phyloP scores from a whole-genome alignment of 1,140 invertebrate genomes.

The Drosophila persimilis region DNA sequence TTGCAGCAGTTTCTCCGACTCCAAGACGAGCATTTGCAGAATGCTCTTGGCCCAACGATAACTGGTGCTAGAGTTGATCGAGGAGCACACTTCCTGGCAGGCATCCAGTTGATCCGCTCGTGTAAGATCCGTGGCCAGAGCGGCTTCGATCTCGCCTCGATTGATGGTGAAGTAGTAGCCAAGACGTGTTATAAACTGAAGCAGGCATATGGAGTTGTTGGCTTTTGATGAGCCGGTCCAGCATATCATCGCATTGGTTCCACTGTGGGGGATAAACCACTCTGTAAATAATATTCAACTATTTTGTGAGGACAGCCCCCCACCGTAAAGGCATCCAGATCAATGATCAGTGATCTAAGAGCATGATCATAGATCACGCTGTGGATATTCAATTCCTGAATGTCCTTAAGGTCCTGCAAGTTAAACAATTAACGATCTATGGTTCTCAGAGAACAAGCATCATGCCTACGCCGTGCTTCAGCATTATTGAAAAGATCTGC shows the following conservation, averaged over 20 bases:
- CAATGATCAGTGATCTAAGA: conserved; percentile 50
- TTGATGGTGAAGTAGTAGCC: conserved; percentile 65
- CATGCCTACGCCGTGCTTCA: conserved; percentile 45
- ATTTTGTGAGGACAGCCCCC: neutral
- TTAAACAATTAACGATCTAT: neutral
- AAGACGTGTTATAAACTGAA: conserved; percentile 55
- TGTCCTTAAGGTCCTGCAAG: conserved; percentile 36
- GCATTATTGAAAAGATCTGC: conserved; percentile 47
- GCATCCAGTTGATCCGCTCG: conserved; percentile 17
- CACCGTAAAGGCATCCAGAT: conserved; percentile 49
- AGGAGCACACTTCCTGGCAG: conserved; percentile 39
- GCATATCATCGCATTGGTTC: conserved; percentile 71
- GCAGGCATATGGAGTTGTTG: conserved; percentile 44
- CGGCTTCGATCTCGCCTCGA: conserved; percentile 30
- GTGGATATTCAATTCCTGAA: conserved; percentile 62
- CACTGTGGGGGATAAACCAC: conserved; percentile 27
- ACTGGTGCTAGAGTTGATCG: conserved; percentile 49
- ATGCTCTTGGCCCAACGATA: conserved; percentile 67
- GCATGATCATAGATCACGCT: conserved; percentile 64
- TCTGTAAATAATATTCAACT: neutral
- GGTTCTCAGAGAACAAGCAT: too few relatives aligned
- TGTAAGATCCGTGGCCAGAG: conserved; percentile 35
- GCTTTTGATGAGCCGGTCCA: conserved; percentile 53
- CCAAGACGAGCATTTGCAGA: conserved; percentile 61
- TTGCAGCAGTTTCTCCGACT: conserved; percentile 61